These are phyloP conservation scores for Zygaena filipendulae DNA, from an alignment of 2,888 invertebrate species.

Conservation along the genomic window DNA sequence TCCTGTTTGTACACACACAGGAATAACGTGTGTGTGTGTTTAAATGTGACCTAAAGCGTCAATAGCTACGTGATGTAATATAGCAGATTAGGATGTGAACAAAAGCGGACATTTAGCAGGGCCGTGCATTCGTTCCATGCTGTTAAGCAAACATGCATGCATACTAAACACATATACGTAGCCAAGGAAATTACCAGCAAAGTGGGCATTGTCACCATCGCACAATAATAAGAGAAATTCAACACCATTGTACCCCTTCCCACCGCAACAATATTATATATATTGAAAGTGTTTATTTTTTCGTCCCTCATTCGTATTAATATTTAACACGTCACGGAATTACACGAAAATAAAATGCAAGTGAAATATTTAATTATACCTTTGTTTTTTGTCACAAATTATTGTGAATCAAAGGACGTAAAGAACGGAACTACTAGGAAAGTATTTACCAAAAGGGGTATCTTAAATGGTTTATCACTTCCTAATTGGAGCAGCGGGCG, in stretches of 20 bases:
- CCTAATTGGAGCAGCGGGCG: conserved; percentile 21
- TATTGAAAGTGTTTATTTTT: conserved; percentile 19
- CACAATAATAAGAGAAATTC: conserved; percentile 31
- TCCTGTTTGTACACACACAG: too few species aligned
- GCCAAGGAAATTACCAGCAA: conserved; percentile 28
- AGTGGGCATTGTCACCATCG: conserved; percentile 30
- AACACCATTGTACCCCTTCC: conserved; percentile 35
- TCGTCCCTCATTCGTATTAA: conserved; percentile 14
- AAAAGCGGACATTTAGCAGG: too few species aligned
- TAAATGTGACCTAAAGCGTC: too few species aligned
- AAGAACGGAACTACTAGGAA: conserved; percentile 8
- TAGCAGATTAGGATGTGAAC: too few species aligned
- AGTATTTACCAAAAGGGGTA: conserved; percentile 17
- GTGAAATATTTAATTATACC: conserved; percentile 12
- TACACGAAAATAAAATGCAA: too few species aligned
- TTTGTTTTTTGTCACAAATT: conserved; percentile 18
- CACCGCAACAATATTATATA: conserved; percentile 30
- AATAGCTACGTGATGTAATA: too few species aligned
- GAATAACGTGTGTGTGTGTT: too few species aligned
- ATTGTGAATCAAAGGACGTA: conserved; percentile 23
- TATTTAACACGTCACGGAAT: conserved; percentile 2
- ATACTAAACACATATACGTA: too few species aligned
- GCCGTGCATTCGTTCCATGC: conserved; percentile 23
- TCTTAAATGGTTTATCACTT: conserved; percentile 19
- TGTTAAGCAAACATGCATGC: too few species aligned